Conservation (phyloP, 2,888 invertebrate species). For the Polietes domitor region DNA sequence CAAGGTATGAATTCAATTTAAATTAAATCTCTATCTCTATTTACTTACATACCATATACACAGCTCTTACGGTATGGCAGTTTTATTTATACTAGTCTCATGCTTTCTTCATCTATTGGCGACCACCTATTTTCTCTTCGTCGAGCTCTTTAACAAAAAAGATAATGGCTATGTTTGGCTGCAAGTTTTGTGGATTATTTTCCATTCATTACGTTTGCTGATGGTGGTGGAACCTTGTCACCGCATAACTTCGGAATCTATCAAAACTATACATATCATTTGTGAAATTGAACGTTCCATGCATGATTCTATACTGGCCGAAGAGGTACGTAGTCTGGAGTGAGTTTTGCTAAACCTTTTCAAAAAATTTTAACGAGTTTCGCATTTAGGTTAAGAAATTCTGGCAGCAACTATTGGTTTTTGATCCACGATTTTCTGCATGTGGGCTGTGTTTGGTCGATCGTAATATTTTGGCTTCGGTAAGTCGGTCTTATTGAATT, state of each 20-base stretch:
- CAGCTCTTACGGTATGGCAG: constrained; percentile 81
- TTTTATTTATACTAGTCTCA: constrained; percentile 81
- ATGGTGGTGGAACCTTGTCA: constrained; percentile 83
- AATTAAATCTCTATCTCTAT: neutral
- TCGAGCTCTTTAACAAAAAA: constrained; percentile 80
- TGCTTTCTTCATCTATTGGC: constrained; percentile 83
- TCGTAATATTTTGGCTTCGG: constrained; percentile 82
- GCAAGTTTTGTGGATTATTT: constrained; percentile 82
- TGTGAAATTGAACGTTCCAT: constrained; percentile 80
- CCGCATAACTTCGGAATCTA: constrained; percentile 80
- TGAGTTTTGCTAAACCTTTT: neutral
- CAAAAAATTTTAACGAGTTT: neutral
- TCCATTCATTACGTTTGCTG: constrained; percentile 81
- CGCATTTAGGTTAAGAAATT: constrained; percentile 76
- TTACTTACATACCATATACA: neutral
- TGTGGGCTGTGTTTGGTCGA: constrained; percentile 82
- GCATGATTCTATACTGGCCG: constrained; percentile 77
- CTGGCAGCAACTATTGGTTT: constrained; percentile 79
- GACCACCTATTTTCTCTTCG: constrained; percentile 82
- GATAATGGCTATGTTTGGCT: constrained; percentile 80
- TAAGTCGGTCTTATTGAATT: constrained; percentile 72
- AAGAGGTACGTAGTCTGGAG: constrained; percentile 75
- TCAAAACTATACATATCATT: constrained; percentile 80
- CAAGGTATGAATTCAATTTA: constrained; percentile 71
- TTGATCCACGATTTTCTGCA: constrained; percentile 81